phyloP scores from a whole-genome alignment of 1,140 invertebrate species.

The Heliconius nattereri region DNA sequence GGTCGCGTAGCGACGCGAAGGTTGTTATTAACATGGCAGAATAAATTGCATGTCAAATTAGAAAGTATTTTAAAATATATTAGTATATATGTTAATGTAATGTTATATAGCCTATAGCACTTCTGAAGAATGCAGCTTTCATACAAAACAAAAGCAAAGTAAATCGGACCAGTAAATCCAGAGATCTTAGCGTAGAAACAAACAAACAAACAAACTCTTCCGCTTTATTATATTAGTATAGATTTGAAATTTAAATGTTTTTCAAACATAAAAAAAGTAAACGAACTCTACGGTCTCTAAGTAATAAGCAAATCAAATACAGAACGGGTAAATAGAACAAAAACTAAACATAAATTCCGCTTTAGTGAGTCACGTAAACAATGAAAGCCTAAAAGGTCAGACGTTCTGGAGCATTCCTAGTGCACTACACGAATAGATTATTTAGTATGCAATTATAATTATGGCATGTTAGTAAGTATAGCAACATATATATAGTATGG shows the following conservation, averaged over 20 bases:
- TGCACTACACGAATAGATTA: not conserved
- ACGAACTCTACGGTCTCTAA: not conserved
- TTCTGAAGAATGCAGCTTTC: too few species aligned
- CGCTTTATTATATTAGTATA: too few species aligned
- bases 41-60: too few species aligned
- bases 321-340: not conserved
- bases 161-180: too few species aligned
- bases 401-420: conserved; percentile 12
- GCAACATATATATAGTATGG: not conserved
- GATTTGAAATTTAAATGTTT: not conserved
- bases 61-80: too few species aligned
- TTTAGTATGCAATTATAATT: not conserved
- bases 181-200: too few species aligned
- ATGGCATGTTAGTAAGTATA: not conserved
- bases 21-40: too few species aligned
- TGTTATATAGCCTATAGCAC: too few species aligned
- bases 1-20: too few species aligned
- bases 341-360: conserved; percentile 1
- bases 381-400: conserved; percentile 12
- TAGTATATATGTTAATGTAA: too few species aligned
- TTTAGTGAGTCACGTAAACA: conserved; percentile 3
- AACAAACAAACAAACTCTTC: too few species aligned
- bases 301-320: not conserved
- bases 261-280: not conserved
- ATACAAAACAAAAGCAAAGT: too few species aligned